Evolutionary conservation across 2,113 vertebrate species (phyloP).

Genomic region (Emydocephalus ijimae): DNA sequence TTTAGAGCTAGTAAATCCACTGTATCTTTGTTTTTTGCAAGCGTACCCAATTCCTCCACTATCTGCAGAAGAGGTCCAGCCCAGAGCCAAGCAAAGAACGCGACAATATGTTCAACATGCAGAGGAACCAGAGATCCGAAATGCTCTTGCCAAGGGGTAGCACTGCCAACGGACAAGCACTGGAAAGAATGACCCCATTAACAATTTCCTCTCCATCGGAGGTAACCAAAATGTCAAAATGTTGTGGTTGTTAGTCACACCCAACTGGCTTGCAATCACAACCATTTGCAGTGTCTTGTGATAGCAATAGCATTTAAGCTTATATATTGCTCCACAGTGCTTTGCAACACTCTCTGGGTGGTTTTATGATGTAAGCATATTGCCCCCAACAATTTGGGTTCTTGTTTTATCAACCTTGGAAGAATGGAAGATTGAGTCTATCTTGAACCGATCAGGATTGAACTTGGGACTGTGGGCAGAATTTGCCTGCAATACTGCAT

Average conservation of each 20-base stretch:
- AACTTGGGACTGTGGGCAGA: neutral
- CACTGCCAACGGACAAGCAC: too few species aligned
- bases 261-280: neutral
- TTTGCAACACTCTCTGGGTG: neutral
- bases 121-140: too few species aligned
- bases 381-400: neutral
- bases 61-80: neutral
- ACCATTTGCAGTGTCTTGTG: neutral
- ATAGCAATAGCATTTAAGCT: neutral
- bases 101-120: neutral
- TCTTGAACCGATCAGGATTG: neutral
- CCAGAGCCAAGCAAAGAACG: accelerated
- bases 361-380: neutral
- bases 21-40: neutral
- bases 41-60: neutral
- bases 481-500: neutral
- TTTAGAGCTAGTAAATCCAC: neutral
- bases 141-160: accelerated
- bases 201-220: too few species aligned
- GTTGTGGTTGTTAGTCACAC: neutral
- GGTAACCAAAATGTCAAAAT: neutral
- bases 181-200: neutral
- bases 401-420: neutral
- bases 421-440: neutral
- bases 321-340: neutral